Evolutionary conservation across 2,113 vertebrate genomes (phyloP), one percentile per base, ranked within the genome.

Genomic region (Hymenochirus boettgeri): DNA sequence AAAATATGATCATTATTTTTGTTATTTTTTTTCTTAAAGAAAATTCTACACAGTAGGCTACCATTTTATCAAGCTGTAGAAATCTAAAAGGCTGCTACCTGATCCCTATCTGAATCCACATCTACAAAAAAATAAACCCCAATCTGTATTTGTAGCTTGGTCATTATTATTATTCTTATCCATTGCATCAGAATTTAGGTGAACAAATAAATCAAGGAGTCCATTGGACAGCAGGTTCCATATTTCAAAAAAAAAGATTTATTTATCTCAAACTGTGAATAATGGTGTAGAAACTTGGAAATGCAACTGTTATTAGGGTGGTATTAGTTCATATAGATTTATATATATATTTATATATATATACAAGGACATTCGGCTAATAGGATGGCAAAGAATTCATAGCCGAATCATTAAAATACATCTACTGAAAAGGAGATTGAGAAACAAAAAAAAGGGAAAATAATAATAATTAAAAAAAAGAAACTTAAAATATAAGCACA

Each of bases 251-350:
- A 99, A 90, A 35, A 98, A 99, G 98, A 98, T 99, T 98, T 98
- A 98, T 99, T 97, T 93, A 96, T 97, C 96, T 95, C 95, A 99
- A 90, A 98, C 93, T 90, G 87, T 96, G 94, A 94, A 99, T 98
- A 97, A 96, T 94, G 94, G 88, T 94, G 93, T 95, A 95, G 95
- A 96, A 98, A 96, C 91, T 89, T 96, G 90, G 91, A 94, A 96
- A 89, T 91, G 91, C 92, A 93, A 90, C 91, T 97, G 94, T 96
- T 96, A 95, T 94, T 93, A 93, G 92, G 90, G 92, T 95, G 93
- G 87, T 92, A 98, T 99, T 99, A 99, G 96, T 99, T 95, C 85
- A 93, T 89, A 92, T 96, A 54, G 54, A 95, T 98, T 86, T 94
- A 35, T 35, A n/a, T n/a, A n/a, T n/a, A n/a, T n/a, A n/a, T n/a